Conservation (phyloP, 2,888 invertebrate species). For the Tiliacea citrago region DNA sequence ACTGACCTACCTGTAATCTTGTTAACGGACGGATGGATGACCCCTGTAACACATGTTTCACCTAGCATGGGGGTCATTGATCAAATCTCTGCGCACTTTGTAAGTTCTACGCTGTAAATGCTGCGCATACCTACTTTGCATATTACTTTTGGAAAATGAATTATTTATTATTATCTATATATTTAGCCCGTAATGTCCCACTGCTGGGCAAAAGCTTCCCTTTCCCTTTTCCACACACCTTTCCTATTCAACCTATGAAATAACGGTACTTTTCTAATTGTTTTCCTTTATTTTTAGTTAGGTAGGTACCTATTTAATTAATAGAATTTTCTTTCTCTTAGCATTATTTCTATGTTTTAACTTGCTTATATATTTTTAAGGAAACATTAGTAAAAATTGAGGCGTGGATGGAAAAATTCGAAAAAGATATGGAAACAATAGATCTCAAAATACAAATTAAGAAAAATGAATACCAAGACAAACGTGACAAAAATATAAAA, state of each 20-base stretch:
- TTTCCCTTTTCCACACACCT: not conserved
- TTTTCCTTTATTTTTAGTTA: not conserved
- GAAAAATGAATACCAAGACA: conserved; percentile 78
- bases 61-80: too few relatives aligned
- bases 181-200: not conserved
- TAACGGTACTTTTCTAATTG: not conserved
- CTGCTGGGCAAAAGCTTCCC: too few relatives aligned
- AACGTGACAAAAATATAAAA: conserved; percentile 69
- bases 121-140: too few relatives aligned
- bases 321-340: not conserved
- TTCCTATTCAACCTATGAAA: not conserved
- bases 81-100: too few relatives aligned
- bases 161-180: too few relatives aligned
- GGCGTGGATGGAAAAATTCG: conserved; percentile 84
- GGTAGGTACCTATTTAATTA: too few relatives aligned
- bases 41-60: too few relatives aligned
- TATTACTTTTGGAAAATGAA: too few relatives aligned
- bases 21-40: too few relatives aligned
- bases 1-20: too few relatives aligned
- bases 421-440: conserved; percentile 81
- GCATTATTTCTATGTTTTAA: not conserved
- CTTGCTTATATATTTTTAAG: conserved; percentile 64
- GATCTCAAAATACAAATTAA: conserved; percentile 83
- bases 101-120: too few relatives aligned
- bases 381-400: conserved; percentile 82